Base-by-base conservation (phyloP, 2,888 invertebrate genomes). In the Bimastos eiseni region DNA sequence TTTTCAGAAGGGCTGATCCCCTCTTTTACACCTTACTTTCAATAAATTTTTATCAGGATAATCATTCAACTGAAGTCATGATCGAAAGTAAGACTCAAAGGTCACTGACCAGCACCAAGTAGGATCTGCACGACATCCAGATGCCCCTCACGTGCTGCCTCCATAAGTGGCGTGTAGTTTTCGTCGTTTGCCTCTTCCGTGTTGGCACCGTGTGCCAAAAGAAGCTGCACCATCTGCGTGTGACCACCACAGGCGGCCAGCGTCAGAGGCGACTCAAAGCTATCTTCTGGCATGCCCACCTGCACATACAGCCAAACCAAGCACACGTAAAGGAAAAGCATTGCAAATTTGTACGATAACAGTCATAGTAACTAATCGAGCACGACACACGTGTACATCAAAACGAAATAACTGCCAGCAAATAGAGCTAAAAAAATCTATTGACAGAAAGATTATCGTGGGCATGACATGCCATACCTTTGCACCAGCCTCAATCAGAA, bases 171-270 rank as follows among this genome's bases (percentile, higher is more conserved):
- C 55, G 99, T 99, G 96, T 99, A 99, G 49, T 99, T 99, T 96
- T 99, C 99, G 95, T 99, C 99, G 95, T 99, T 99, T 91, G 98
- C 98, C 96, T 99, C 99, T 95, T 99, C 99, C 94, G 99, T 98
- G 95, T 98, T 98, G 92, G 99, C 99, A 92, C 99, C 99, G 91
- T 98, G 96, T 95, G 99, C 98, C 93, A 99, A 97, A 92, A 99
- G 96, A 93, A 99, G 96, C 96, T 98, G 97, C 8, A 99, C 99
- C 93, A 99, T 96, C 95, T 99, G 99, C 90, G 98, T 98, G 95
- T 99, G 99, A 19, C 99, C 99, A 92, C 99, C 99, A 96, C 99
- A 99, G 89, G 99, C 99, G 90, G 99, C 99, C 93, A 99, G 96
- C 49, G 99, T 99, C 93, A 99, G 96, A 38, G 99, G 99, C 17